These are phyloP conservation scores for Ornithoptera priamus DNA, from an alignment of 2,888 invertebrate genomes.

Conservation along the genomic window DNA sequence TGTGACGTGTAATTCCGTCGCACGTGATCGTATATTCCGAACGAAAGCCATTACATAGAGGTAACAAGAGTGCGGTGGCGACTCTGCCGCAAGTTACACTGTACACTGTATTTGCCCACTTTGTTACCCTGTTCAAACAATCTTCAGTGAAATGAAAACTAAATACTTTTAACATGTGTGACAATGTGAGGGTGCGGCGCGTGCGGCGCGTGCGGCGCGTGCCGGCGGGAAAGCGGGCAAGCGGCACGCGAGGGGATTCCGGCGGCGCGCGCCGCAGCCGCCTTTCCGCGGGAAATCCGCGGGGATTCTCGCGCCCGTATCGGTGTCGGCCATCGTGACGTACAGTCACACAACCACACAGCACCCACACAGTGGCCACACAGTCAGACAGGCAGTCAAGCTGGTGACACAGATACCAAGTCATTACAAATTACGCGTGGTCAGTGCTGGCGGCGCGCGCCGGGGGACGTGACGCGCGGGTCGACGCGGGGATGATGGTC, in stretches of 20 bases:
- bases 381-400: too few species aligned
- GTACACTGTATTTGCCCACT: too few species aligned
- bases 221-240: constrained; percentile 25
- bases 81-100: too few species aligned
- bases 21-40: too few species aligned
- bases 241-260: constrained; percentile 31
- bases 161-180: constrained; percentile 1
- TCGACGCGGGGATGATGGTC: neutral
- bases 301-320: constrained; percentile 12
- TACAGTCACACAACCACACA: neutral
- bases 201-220: constrained; percentile 22
- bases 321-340: constrained; percentile 6
- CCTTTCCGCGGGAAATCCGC: constrained; percentile 32
- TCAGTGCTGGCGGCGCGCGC: constrained; percentile 3
- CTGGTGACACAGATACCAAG: constrained; percentile 19
- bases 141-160: neutral
- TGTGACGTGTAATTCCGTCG: too few species aligned
- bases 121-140: too few species aligned
- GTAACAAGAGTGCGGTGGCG: too few species aligned
- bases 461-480: too few species aligned
- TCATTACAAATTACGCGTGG: constrained; percentile 14
- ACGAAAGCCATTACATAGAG: too few species aligned
- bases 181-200: constrained; percentile 10
- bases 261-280: constrained; percentile 7
- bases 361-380: too few species aligned